Evolutionary conservation across 2,888 invertebrate species (phyloP), one percentile per base, ranked within the genome.

Genomic region (Chaitophorus viminalis): DNA sequence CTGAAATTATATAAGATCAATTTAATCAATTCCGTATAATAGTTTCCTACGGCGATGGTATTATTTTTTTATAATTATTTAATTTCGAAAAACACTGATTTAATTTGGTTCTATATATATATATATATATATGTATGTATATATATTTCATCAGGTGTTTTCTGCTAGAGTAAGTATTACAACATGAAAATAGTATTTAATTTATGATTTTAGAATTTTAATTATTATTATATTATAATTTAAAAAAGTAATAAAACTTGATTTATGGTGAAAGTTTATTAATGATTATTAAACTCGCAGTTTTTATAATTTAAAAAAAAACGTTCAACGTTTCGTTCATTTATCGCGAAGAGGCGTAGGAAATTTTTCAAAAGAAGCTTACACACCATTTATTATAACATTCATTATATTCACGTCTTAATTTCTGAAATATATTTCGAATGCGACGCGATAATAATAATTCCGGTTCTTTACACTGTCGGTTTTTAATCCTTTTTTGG

Each of bases 381-480:
- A 33, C 17, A 60, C 31, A 79, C 36, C 60, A 79, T 60, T 60
- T 65, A 60, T 79, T 36, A n/a, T 79, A 79, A 79, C 25, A 60
- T 79, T 79, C 18, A 79, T 79, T 79, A n/a, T 36, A n/a, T 8
- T 36, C 25, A 3, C 25, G 36, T 33, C 78, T 79, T 60, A 60
- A 8, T 60, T 60, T 60, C 46, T 78, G 4, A 60, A 78, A 60
- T 36, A 36, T 11, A 65, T 60, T 79, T 60, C 33, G 31, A 79
- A 18, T 79, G 78, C 8, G 3, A 36, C 60, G 33, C 36, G n/a
- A 79, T 36, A 36, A 65, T 36, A 65, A 79, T n/a, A n/a, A 65
- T 60, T 60, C n/a, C n/a, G 33, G 60, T 60, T 79, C 36, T n/a
- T 52, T 79, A n/a, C 31, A n/a, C 17, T 65, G 79, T 79, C 78